Evolutionary conservation across 2,888 invertebrate genomes (phyloP).

Genomic region (Drosophila prolongata): DNA sequence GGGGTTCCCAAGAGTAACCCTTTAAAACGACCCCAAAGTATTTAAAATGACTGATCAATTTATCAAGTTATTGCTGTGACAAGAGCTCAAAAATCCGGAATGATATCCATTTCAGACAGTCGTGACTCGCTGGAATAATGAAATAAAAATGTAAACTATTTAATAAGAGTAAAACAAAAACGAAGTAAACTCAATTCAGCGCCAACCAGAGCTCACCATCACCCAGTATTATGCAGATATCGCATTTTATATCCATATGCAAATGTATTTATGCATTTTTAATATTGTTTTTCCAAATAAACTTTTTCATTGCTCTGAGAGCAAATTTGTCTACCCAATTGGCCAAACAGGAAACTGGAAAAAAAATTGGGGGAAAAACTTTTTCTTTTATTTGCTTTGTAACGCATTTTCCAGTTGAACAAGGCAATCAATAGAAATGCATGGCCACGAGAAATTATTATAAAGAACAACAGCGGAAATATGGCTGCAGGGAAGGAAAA

Average conservation of each 20-base stretch:
- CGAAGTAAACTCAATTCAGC: slow-evolving; percentile 24
- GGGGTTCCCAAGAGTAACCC: not conserved
- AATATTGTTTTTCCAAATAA: slow-evolving; percentile 42
- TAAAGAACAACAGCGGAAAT: slow-evolving; percentile 30
- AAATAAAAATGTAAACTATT: slow-evolving; percentile 36
- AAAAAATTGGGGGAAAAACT: slow-evolving; percentile 15
- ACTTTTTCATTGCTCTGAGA: slow-evolving; percentile 27
- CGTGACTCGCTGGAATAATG: slow-evolving; percentile 22
- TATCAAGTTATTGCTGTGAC: slow-evolving; percentile 1
- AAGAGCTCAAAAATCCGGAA: slow-evolving; percentile 7
- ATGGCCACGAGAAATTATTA: slow-evolving; percentile 51
- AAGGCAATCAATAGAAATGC: slow-evolving; percentile 63
- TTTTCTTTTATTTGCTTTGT: slow-evolving; percentile 25
- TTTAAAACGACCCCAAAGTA: not conserved
- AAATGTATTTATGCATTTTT: slow-evolving; percentile 46
- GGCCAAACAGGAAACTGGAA: slow-evolving; percentile 9
- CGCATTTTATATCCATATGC: slow-evolving; percentile 10
- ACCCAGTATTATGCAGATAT: slow-evolving; percentile 10
- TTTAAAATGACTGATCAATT: slow-evolving; percentile 1
- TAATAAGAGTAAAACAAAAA: slow-evolving; percentile 10
- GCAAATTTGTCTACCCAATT: slow-evolving; percentile 40
- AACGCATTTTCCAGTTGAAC: slow-evolving; percentile 54
- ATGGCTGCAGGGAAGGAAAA: not conserved
- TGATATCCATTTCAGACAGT: slow-evolving; percentile 12
- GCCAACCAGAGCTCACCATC: slow-evolving; percentile 5